A percentile compares a stretch with the other conserved stretches of the same genome.
Conservation (phyloP, 2,888 invertebrate genomes). For the Nymphalis polychloros region DNA sequence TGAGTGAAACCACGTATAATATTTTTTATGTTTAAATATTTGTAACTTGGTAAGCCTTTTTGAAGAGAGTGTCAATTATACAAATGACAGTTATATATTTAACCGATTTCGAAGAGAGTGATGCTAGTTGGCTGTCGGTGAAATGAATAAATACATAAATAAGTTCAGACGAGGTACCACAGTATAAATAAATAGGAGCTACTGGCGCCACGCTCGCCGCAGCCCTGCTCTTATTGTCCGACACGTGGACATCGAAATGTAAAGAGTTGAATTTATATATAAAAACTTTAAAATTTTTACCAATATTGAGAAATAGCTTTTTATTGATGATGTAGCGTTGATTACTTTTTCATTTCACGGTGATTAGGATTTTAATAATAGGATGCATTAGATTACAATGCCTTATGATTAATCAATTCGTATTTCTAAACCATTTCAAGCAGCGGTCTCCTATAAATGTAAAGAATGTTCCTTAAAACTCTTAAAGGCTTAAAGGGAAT, state of each 20-base stretch:
- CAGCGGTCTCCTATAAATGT: too few relatives aligned
- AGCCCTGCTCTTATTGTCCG: slow-evolving; percentile 69
- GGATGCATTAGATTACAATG: too few relatives aligned
- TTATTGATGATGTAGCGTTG: too few relatives aligned
- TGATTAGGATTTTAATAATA: too few relatives aligned
- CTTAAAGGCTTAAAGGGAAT: too few relatives aligned
- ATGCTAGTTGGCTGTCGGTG: slow-evolving; percentile 12
- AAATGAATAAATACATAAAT: slow-evolving; percentile 76
- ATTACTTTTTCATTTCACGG: too few relatives aligned
- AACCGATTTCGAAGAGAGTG: slow-evolving; percentile 8
- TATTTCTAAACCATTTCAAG: too few relatives aligned
- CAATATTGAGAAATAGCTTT: too few relatives aligned
- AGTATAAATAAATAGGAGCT: slow-evolving; percentile 78
- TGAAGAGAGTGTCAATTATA: not conserved
- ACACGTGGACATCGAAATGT: slow-evolving; percentile 51
- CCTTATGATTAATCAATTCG: too few relatives aligned
- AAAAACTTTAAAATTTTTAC: not conserved
- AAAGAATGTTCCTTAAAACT: too few relatives aligned
- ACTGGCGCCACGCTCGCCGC: slow-evolving; percentile 77
- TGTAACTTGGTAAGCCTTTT: not conserved
- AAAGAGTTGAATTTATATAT: slow-evolving; percentile 46
- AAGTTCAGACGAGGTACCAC: slow-evolving; percentile 68
- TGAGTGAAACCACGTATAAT: too few relatives aligned
- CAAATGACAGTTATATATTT: slow-evolving; percentile 1
- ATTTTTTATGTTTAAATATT: too few relatives aligned